phyloP scores from a whole-genome alignment of 2,797 vertebrate genomes.

The Prionace glauca region DNA sequence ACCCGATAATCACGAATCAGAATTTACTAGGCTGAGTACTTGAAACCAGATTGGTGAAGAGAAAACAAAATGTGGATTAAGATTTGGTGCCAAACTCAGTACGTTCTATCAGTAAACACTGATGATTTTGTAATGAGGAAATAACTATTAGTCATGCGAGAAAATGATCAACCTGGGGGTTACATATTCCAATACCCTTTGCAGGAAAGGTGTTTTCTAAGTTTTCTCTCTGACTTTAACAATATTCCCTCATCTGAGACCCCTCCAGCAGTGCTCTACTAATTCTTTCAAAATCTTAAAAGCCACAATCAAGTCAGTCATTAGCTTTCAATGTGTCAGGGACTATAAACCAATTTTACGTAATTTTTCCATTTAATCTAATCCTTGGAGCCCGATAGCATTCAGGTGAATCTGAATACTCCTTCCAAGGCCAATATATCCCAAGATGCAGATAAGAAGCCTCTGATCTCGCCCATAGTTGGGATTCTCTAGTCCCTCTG shows the following conservation, averaged over 20 bases:
- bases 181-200: not conserved
- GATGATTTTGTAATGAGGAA: not conserved
- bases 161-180: not conserved
- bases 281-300: not conserved
- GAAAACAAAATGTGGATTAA: not conserved
- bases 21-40: not conserved
- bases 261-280: not conserved
- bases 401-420: not conserved
- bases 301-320: not conserved
- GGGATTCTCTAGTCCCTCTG: too few relatives aligned
- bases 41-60: not conserved
- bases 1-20: not conserved
- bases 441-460: too few relatives aligned
- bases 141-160: not conserved
- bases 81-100: not conserved
- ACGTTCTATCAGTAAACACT: not conserved
- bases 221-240: too few relatives aligned
- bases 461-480: too few relatives aligned
- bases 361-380: not conserved
- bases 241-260: not conserved
- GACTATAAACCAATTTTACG: not conserved
- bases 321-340: not conserved
- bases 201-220: not conserved
- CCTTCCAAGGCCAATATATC: not conserved
- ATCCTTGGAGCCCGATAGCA: not conserved